A percentile compares a stretch with the other conserved stretches of the same genome.
These are phyloP conservation scores for Albula goreensis DNA, from an alignment of 2,113 vertebrate species.

Conservation along the genomic window DNA sequence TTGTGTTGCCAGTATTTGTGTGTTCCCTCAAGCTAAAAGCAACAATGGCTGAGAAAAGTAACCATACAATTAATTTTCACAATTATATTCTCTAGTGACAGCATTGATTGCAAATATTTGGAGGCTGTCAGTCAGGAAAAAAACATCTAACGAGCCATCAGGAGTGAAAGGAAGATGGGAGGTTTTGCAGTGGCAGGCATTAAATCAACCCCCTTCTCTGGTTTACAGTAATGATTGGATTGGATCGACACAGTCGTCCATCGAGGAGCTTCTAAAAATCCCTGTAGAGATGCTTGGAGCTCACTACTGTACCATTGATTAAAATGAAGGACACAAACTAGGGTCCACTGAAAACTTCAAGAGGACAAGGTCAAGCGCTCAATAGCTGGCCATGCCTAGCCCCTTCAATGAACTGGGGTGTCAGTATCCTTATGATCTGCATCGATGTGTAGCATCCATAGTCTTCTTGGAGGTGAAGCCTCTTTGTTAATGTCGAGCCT, in stretches of 20 bases:
- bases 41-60: background rate
- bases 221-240: slow-evolving; percentile 54
- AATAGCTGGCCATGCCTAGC: background rate
- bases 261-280: slow-evolving; percentile 37
- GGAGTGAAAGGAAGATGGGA: slow-evolving; percentile 29
- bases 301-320: slow-evolving; percentile 48
- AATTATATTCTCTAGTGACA: slow-evolving; percentile 10
- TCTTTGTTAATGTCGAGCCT: background rate
- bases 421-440: background rate
- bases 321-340: slow-evolving; percentile 53
- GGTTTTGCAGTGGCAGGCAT: slow-evolving; percentile 46
- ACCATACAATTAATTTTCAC: background rate
- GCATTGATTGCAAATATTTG: slow-evolving; percentile 14
- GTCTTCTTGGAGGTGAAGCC: background rate
- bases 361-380: slow-evolving; percentile 49
- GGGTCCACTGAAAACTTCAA: slow-evolving; percentile 46
- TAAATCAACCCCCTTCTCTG: slow-evolving; percentile 46
- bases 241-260: slow-evolving; percentile 49
- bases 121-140: slow-evolving; percentile 15
- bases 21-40: background rate
- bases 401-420: background rate
- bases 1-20: background rate
- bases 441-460: background rate
- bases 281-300: slow-evolving; percentile 39
- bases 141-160: slow-evolving; percentile 3